Conservation (phyloP, 2,113 vertebrate species). For the Callaeas wilsoni region DNA sequence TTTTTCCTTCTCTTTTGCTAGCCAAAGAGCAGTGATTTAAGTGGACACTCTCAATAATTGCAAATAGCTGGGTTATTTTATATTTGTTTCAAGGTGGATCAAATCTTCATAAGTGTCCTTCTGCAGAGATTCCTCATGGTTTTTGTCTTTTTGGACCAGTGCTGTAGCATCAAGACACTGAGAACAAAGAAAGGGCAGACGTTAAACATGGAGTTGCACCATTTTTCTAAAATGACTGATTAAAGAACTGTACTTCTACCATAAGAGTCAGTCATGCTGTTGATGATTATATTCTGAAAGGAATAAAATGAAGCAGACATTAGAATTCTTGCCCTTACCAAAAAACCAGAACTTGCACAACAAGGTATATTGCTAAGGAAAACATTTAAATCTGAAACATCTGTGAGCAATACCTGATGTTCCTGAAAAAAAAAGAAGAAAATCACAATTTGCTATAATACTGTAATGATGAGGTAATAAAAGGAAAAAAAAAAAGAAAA, state of each 20-base stretch:
- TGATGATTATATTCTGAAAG: neutral
- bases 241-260: neutral
- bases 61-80: neutral
- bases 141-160: neutral
- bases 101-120: neutral
- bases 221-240: neutral
- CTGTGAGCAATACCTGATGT: neutral
- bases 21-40: conserved; percentile 18
- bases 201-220: neutral
- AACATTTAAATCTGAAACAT: neutral
- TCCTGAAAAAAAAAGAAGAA: neutral
- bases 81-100: neutral
- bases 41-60: neutral
- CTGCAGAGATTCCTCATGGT: neutral
- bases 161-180: neutral
- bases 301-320: neutral
- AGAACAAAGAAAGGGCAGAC: neutral
- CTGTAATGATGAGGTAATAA: neutral
- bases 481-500: neutral
- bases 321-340: neutral
- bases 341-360: neutral
- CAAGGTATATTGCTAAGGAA: neutral
- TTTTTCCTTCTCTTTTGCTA: neutral
- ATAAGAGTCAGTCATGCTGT: neutral
- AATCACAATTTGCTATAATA: neutral